These are phyloP conservation scores for Oplegnathus fasciatus DNA, from an alignment of 2,113 vertebrate genomes.

Conservation along the genomic window DNA sequence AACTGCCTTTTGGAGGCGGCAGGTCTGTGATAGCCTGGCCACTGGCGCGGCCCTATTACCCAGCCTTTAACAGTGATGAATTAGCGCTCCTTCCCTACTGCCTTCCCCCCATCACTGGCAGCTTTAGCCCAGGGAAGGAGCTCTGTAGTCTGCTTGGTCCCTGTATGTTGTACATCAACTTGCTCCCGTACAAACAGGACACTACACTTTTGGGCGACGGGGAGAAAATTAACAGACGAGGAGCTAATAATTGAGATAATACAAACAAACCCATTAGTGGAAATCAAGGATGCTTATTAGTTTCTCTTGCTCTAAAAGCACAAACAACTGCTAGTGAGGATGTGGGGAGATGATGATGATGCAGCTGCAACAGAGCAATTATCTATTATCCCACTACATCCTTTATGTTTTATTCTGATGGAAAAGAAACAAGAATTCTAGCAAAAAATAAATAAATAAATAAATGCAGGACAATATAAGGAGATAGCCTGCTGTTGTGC, in stretches of 20 bases:
- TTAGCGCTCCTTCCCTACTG: conserved; percentile 61
- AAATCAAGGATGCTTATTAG: conserved; percentile 44
- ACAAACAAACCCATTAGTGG: conserved; percentile 52
- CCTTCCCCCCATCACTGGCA: conserved; percentile 20
- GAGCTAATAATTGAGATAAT: conserved; percentile 39
- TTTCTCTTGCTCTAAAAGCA: conserved; percentile 24
- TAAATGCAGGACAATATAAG: not conserved
- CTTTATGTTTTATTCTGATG: not conserved
- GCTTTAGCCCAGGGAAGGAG: conserved; percentile 32
- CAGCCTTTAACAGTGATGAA: conserved; percentile 79
- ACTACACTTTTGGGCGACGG: not conserved
- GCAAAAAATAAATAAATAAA: not conserved
- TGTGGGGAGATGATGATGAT: conserved; percentile 9
- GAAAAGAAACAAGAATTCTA: not conserved
- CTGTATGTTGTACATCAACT: conserved; percentile 26
- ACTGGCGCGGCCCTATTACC: conserved; percentile 62
- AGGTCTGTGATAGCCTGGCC: conserved; percentile 57
- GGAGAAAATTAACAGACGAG: conserved; percentile 16
- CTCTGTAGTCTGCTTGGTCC: not conserved
- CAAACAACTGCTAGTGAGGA: conserved; percentile 15
- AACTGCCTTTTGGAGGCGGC: conserved; percentile 70
- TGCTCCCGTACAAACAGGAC: not conserved
- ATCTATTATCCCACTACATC: not conserved
- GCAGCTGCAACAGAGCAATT: conserved; percentile 25
- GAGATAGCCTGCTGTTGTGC: not conserved